Conservation (phyloP, 1,140 invertebrate species). For the Lordiphosa clarofinis region DNA sequence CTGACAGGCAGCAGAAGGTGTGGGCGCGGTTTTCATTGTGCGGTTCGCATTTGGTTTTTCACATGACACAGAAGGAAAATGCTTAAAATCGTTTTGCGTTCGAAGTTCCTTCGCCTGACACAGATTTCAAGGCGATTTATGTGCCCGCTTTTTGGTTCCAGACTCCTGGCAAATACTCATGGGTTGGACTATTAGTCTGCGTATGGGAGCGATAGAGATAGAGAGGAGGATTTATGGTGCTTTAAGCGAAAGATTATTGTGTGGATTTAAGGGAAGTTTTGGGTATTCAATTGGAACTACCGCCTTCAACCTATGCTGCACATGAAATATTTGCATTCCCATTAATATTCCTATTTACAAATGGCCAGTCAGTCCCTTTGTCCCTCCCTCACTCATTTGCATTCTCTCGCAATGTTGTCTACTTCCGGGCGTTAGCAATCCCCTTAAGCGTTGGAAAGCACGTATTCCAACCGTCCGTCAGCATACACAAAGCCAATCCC, state of each 20-base stretch:
- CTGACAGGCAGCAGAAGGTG: slow-evolving; percentile 7
- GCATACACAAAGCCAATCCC: slow-evolving; percentile 22
- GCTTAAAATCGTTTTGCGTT: slow-evolving; percentile 43
- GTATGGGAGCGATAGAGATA: not conserved
- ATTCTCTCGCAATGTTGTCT: not conserved
- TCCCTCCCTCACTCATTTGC: not conserved
- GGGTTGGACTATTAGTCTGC: slow-evolving; percentile 3
- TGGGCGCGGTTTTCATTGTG: slow-evolving; percentile 39
- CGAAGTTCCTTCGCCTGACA: slow-evolving; percentile 38
- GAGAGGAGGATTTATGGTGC: slow-evolving; percentile 2
- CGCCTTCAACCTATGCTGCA: too few species aligned
- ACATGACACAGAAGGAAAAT: slow-evolving; percentile 17
- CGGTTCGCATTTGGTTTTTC: slow-evolving; percentile 26
- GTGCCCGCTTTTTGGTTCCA: slow-evolving; percentile 25
- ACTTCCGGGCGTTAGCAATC: slow-evolving; percentile 7
- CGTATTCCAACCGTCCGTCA: slow-evolving; percentile 14
- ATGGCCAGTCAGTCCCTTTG: slow-evolving; percentile 3
- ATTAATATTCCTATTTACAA: slow-evolving; percentile 10
- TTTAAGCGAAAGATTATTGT: slow-evolving; percentile 20
- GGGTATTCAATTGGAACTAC: too few species aligned
- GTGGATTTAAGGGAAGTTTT: slow-evolving; percentile 3
- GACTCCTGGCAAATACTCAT: slow-evolving; percentile 35
- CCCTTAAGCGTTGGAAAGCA: slow-evolving; percentile 9
- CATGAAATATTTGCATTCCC: slow-evolving; percentile 15
- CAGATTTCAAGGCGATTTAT: slow-evolving; percentile 51